Base-by-base conservation (phyloP, 1,140 invertebrate genomes). In the Ostrea denselamellosa region DNA sequence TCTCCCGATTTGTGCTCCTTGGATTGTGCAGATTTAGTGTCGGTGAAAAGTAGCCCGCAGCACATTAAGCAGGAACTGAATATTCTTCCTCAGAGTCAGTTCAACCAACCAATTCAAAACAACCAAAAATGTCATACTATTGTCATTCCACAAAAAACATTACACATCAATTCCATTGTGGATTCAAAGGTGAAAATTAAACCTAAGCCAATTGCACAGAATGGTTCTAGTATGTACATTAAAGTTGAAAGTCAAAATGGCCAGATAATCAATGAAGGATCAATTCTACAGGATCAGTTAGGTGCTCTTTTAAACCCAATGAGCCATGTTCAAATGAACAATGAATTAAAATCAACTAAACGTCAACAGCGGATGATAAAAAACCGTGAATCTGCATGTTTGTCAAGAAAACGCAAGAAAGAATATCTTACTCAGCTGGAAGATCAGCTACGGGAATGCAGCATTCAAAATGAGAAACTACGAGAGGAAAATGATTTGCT, bases 361-460 rank as follows among this genome's bases (percentile, higher is more conserved):
- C 68, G 68, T 77, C 68, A 77, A 77, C 68, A 77, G 25, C 68
- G 68, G 28, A 77, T 77, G 68, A 77, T 77, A 28, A 77, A 77
- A 77, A 77, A 77, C 14, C 68, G 68, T 12, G 68, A 77, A 77
- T 77, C 68, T 28, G 68, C 68, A 28, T 77, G 68, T 77, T 77
- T 77, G 68, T 77, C 68, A 34, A 77, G 68, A 34, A 77, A 77
- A 77, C 25, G 68, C 0, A 77, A 77, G 68, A 77, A 14, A 25
- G 68, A 77, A 12, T 77, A 77, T 17, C 14, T 77, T 10, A 77
- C 14, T 14, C 68, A 28, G 22, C 68, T 77, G 9, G 68, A 77
- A 77, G 28, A 77, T 9, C 68, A 77, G 68, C 25, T 77, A 25
- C 25, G 28, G 14, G 68, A 77, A 34, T 77, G 68, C 28, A 77